These are phyloP conservation scores for Zenarchopterus dispar DNA, from an alignment of 2,797 vertebrate genomes.

Conservation along the genomic window DNA sequence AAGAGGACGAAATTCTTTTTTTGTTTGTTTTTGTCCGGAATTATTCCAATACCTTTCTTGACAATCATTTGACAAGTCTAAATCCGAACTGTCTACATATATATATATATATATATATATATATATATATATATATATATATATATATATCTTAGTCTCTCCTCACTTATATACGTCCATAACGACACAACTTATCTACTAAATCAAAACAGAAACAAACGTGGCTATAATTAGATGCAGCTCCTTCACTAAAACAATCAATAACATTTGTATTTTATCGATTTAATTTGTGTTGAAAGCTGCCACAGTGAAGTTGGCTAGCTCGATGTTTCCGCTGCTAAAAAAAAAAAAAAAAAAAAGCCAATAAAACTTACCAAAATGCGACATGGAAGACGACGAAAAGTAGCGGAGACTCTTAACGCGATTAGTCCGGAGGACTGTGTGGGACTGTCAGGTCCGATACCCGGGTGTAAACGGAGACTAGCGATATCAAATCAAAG, in stretches of 20 bases:
- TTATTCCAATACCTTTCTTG: too few species aligned
- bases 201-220: not conserved
- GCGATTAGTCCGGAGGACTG: not conserved
- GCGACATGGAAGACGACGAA: not conserved
- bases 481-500: conserved; percentile 49
- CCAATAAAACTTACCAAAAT: conserved; percentile 61
- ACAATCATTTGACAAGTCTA: too few species aligned
- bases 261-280: not conserved
- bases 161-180: not conserved
- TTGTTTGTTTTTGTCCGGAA: too few species aligned
- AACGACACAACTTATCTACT: not conserved
- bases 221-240: not conserved
- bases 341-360: conserved; percentile 24
- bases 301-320: conserved; percentile 23
- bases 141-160: too few species aligned
- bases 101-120: too few species aligned
- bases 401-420: not conserved
- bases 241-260: not conserved
- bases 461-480: not conserved
- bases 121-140: too few species aligned
- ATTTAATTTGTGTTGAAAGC: not conserved
- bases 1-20: too few species aligned
- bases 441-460: not conserved
- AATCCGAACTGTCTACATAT: too few species aligned
- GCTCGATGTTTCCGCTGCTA: conserved; percentile 42